These are phyloP conservation scores for Sclerodermus sp. DNA, from an alignment of 2,888 invertebrate species.

Conservation along the genomic window DNA sequence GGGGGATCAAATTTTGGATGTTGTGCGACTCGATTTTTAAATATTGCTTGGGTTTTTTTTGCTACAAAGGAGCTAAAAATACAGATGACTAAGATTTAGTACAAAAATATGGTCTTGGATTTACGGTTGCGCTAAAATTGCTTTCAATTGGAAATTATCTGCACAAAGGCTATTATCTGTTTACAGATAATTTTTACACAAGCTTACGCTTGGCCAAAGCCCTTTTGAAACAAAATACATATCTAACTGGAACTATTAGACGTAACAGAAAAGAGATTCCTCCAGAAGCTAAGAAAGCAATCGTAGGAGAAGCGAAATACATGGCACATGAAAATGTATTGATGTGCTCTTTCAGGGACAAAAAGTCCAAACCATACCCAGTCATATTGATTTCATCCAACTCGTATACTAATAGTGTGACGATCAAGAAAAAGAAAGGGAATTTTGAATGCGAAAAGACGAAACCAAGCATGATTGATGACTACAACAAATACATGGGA, in stretches of 20 bases:
- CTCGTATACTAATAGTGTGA: constrained; percentile 18
- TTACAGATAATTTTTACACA: constrained; percentile 14
- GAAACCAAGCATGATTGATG: constrained; percentile 17
- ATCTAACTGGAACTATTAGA: constrained; percentile 15
- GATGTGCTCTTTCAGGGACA: constrained; percentile 27
- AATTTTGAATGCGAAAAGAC: constrained; percentile 10
- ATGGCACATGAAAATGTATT: constrained; percentile 21
- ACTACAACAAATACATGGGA: constrained; percentile 32
- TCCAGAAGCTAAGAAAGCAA: constrained; percentile 11
- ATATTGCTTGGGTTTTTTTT: constrained; percentile 34
- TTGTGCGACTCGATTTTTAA: constrained; percentile 29
- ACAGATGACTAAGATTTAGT: constrained; percentile 20
- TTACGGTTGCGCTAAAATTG: constrained; percentile 11
- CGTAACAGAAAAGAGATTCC: constrained; percentile 18
- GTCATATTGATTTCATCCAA: constrained; percentile 27
- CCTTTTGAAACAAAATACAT: constrained; percentile 8
- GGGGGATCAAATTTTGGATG: constrained; percentile 29
- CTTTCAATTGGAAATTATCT: constrained; percentile 13
- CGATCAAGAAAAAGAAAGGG: constrained; percentile 17
- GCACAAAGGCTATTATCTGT: constrained; percentile 14
- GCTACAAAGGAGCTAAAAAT: constrained; percentile 25
- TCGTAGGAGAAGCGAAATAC: constrained; percentile 27
- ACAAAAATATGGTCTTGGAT: constrained; percentile 18
- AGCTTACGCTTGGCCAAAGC: constrained; percentile 11
- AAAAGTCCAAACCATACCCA: constrained; percentile 24